phyloP scores from a whole-genome alignment of 2,113 vertebrate genomes.

The Alethe diademata region DNA sequence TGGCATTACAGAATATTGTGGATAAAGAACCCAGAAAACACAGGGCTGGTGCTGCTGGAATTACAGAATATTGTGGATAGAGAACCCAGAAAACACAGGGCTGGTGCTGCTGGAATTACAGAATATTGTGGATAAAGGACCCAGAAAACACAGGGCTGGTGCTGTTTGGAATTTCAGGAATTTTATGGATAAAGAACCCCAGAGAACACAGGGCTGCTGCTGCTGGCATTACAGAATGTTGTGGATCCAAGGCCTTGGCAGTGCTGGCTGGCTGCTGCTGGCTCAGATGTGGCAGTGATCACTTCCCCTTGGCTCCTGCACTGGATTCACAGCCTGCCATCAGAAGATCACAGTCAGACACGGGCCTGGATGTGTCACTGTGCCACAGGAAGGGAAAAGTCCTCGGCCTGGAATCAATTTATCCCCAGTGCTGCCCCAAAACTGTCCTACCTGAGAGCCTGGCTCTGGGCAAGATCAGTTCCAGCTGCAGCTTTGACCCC shows the following conservation, averaged over 20 bases:
- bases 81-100: too few species aligned
- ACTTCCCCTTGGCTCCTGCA: not conserved
- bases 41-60: too few species aligned
- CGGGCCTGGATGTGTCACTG: not conserved
- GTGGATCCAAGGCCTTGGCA: accelerated
- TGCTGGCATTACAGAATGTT: accelerated
- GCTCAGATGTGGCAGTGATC: accelerated
- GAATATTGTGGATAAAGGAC: too few species aligned
- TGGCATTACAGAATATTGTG: too few species aligned
- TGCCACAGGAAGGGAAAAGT: not conserved
- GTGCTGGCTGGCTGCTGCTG: accelerated
- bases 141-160: too few species aligned
- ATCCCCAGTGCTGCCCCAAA: accelerated
- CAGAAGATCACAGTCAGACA: not conserved
- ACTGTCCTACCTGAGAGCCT: not conserved
- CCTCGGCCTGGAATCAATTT: not conserved
- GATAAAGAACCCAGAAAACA: too few species aligned
- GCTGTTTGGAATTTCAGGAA: too few species aligned
- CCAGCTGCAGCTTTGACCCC: not conserved
- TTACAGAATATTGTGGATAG: too few species aligned
- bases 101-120: too few species aligned
- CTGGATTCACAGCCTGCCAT: not conserved
- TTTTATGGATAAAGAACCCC: not conserved
- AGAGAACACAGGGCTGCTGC: not conserved
- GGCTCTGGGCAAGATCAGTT: not conserved